These are phyloP conservation scores for Eptatretus burgeri DNA, from an alignment of 2,113 vertebrate genomes.

Conservation along the genomic window DNA sequence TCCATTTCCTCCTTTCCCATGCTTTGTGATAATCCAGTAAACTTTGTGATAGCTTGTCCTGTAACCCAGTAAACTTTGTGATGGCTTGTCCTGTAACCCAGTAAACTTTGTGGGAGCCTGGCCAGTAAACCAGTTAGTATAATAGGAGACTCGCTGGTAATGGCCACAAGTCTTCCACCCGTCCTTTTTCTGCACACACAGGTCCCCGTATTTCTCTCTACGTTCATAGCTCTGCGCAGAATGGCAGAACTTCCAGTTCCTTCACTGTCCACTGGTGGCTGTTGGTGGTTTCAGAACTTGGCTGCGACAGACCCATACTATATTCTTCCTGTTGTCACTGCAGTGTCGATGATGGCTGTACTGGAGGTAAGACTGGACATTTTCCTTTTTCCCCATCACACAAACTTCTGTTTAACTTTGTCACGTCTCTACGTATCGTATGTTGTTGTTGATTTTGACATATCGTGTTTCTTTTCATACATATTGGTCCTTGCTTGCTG, in stretches of 20 bases:
- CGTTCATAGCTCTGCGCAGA: slow-evolving; percentile 53
- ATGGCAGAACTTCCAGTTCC: slow-evolving; percentile 52
- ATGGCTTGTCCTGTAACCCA: no score
- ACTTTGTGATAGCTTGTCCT: no score
- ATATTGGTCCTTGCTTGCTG: no score
- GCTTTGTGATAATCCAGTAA: no score
- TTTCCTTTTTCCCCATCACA: no score
- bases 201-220: slow-evolving; percentile 50
- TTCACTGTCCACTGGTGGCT: slow-evolving; percentile 37
- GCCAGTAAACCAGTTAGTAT: not conserved
- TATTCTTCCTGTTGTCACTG: slow-evolving; percentile 29
- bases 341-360: slow-evolving; percentile 39
- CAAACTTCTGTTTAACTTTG: no score
- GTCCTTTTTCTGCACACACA: slow-evolving; percentile 12
- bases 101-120: not conserved
- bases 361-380: slow-evolving; percentile 24
- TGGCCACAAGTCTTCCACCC: not conserved
- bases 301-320: slow-evolving; percentile 34
- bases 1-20: no score
- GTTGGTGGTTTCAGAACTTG: slow-evolving; percentile 42
- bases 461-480: no score
- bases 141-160: no score
- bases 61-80: no score
- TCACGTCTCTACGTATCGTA: no score
- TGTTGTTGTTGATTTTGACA: no score